phyloP scores from a whole-genome alignment of 2,797 vertebrate genomes.

The Synanceia verrucosa region DNA sequence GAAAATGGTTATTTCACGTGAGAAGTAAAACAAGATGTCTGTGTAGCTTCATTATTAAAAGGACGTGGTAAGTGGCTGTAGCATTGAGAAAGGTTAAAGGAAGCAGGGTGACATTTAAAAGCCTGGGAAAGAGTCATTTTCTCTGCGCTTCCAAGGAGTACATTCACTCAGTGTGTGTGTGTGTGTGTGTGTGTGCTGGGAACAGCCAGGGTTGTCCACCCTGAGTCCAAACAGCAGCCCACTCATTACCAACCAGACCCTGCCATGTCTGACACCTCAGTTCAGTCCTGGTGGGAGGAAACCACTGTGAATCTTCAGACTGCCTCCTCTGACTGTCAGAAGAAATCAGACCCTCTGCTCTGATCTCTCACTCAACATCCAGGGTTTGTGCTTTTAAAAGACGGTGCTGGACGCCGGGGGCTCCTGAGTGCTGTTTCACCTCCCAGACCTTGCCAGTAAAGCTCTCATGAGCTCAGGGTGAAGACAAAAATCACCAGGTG shows the following conservation, averaged over 20 bases:
- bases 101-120: neutral
- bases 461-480: constrained; percentile 5
- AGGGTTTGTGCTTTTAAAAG: neutral
- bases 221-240: constrained; percentile 56
- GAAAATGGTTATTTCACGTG: neutral
- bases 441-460: constrained; percentile 41
- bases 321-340: neutral
- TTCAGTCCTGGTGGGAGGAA: constrained; percentile 30
- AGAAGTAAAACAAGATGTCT: neutral
- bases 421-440: constrained; percentile 33
- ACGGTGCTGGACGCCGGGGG: too few relatives aligned
- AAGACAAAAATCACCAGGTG: constrained; percentile 44
- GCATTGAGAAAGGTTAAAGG: neutral
- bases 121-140: constrained; percentile 9
- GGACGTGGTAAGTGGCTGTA: neutral
- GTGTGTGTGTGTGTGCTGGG: constrained; percentile 23
- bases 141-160: neutral
- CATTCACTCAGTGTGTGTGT: constrained; percentile 1
- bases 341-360: neutral
- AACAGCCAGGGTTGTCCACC: constrained; percentile 55
- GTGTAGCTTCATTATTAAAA: neutral
- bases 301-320: constrained; percentile 6
- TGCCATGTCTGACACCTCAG: constrained; percentile 32
- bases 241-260: constrained; percentile 54
- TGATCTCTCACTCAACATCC: constrained; percentile 5